A percentile compares a stretch with the other conserved stretches of the same genome.
These are phyloP conservation scores for Drosophila rhopaloa DNA, from an alignment of 1,140 invertebrate genomes.

Conservation along the genomic window DNA sequence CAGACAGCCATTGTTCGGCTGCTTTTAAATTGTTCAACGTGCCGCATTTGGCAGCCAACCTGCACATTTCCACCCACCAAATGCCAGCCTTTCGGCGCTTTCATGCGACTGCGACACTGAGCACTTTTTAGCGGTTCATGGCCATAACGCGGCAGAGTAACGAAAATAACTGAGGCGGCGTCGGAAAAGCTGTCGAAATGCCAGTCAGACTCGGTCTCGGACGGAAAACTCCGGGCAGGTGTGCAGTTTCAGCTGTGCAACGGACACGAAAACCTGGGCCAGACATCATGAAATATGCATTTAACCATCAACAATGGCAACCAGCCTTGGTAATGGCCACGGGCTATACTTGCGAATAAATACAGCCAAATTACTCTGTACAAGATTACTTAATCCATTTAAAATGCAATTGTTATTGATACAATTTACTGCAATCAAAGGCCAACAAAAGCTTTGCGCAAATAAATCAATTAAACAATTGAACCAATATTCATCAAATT, in stretches of 20 bases:
- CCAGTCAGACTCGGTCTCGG: conserved; percentile 40
- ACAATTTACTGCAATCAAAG: conserved; percentile 6
- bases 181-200: conserved; percentile 69
- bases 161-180: conserved; percentile 54
- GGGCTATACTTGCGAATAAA: conserved; percentile 26
- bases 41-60: conserved; percentile 19
- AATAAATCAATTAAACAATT: conserved; percentile 27
- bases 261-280: conserved; percentile 33
- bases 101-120: conserved; percentile 58
- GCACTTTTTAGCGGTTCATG: conserved; percentile 61
- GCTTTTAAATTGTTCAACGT: conserved; percentile 61
- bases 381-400: conserved; percentile 29
- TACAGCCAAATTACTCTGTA: conserved; percentile 4
- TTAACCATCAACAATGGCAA: conserved; percentile 53
- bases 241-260: conserved; percentile 51
- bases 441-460: neutral
- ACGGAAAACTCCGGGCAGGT: conserved; percentile 24
- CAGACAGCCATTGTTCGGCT: conserved; percentile 46
- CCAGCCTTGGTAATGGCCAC: conserved; percentile 34
- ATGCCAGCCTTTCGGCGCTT: conserved; percentile 20
- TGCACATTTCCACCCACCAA: conserved; percentile 32
- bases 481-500: conserved; percentile 15
- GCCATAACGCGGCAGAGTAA: conserved; percentile 46
- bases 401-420: conserved; percentile 2
- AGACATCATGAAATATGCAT: conserved; percentile 71